Conservation (phyloP, 2,888 invertebrate species). For the Melanophora roralis region DNA sequence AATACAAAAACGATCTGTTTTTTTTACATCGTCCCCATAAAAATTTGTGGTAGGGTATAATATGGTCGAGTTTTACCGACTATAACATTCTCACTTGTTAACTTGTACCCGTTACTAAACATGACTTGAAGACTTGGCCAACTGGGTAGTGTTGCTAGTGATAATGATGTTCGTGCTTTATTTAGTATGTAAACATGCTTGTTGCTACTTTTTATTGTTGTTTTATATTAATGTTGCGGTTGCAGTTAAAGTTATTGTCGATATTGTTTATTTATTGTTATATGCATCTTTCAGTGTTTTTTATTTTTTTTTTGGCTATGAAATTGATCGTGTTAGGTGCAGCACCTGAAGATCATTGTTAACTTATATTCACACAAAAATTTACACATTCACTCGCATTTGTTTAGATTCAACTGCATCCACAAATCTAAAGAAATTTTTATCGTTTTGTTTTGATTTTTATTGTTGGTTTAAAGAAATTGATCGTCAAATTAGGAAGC, state of each 20-base stretch:
- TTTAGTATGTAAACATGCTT: slow-evolving; percentile 31
- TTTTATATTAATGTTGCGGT: neutral
- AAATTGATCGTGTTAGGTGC: slow-evolving; percentile 63
- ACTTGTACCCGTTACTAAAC: no score
- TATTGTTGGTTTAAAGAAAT: slow-evolving; percentile 51
- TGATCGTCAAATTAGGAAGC: slow-evolving; percentile 57
- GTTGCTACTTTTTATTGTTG: neutral
- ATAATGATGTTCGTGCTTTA: slow-evolving; percentile 16
- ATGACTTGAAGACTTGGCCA: no score
- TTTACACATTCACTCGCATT: neutral
- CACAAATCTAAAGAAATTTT: slow-evolving; percentile 23
- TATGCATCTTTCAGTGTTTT: slow-evolving; percentile 2
- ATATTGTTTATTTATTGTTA: slow-evolving; percentile 27
- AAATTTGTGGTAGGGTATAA: no score
- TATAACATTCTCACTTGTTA: no score
- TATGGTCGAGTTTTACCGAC: no score
- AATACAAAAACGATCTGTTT: no score
- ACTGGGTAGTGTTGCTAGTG: neutral
- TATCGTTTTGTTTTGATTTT: neutral
- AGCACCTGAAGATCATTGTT: slow-evolving; percentile 60
- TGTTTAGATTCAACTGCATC: neutral
- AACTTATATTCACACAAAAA: slow-evolving; percentile 22
- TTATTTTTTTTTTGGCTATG: slow-evolving; percentile 35
- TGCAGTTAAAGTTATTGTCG: neutral
- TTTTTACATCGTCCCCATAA: no score